A percentile compares a stretch with the other conserved stretches of the same genome.
Evolutionary conservation across 2,888 invertebrate genomes (phyloP).

Genomic region (Leucoma salicis): DNA sequence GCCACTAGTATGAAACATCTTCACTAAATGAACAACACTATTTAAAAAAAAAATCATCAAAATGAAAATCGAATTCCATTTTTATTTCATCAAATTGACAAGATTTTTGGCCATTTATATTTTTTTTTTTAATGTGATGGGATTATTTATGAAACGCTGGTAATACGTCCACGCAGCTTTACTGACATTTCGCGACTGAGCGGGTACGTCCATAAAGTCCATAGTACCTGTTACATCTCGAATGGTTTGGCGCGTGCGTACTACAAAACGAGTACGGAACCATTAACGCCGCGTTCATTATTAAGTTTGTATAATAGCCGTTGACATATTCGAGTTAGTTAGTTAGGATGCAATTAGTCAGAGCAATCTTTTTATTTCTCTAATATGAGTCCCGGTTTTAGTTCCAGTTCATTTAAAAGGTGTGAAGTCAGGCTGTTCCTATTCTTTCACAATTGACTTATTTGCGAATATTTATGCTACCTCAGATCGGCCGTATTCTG

Average conservation of each 20-base stretch:
- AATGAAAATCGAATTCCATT: slow-evolving; percentile 36
- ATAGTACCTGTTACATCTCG: slow-evolving; percentile 60
- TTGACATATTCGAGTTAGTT: slow-evolving; percentile 37
- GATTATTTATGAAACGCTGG: slow-evolving; percentile 34
- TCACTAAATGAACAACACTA: slow-evolving; percentile 31
- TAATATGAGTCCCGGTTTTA: too few species aligned
- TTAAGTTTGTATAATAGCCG: slow-evolving; percentile 49
- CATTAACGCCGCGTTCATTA: slow-evolving; percentile 42
- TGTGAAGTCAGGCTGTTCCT: too few species aligned
- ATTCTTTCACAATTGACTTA: too few species aligned
- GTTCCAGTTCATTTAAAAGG: too few species aligned
- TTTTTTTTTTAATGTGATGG: slow-evolving; percentile 34
- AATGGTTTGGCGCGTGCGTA: slow-evolving; percentile 58
- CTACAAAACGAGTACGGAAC: slow-evolving; percentile 35
- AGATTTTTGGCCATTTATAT: slow-evolving; percentile 43
- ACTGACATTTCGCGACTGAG: slow-evolving; percentile 64
- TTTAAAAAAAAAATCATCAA: slow-evolving; percentile 31
- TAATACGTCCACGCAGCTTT: slow-evolving; percentile 61
- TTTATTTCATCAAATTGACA: slow-evolving; percentile 36
- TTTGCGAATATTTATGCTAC: too few species aligned
- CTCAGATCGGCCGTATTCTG: too few species aligned
- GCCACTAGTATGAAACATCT: slow-evolving; percentile 44
- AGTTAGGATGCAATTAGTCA: slow-evolving; percentile 35
- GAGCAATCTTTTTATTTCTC: too few species aligned
- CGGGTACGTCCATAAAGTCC: slow-evolving; percentile 44